These are phyloP conservation scores for Microcebus lehilahytsara DNA, from an alignment of 2,113 vertebrate species.

Conservation along the genomic window DNA sequence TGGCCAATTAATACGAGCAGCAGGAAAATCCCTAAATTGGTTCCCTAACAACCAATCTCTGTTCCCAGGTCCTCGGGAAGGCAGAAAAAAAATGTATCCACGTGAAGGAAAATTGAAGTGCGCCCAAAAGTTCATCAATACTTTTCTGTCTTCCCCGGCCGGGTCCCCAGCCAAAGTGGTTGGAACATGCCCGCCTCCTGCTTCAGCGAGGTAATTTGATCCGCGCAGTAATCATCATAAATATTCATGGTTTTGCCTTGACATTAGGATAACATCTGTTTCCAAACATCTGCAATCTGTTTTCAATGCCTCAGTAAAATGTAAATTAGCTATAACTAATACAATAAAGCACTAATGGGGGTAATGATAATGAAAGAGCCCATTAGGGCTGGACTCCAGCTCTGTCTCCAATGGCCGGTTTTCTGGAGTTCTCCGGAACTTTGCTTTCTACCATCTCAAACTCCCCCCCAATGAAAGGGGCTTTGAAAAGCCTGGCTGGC, in stretches of 20 bases:
- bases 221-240: conserved; percentile 85
- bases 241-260: conserved; percentile 90
- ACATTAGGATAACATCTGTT: conserved; percentile 91
- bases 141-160: conserved; percentile 81
- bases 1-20: conserved; percentile 34
- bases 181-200: conserved; percentile 79
- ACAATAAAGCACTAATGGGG: conserved; percentile 89
- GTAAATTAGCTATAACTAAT: conserved; percentile 91
- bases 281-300: conserved; percentile 91
- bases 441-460: conserved; percentile 24
- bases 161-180: conserved; percentile 77
- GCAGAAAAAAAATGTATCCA: conserved; percentile 69
- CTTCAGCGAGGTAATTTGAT: conserved; percentile 83
- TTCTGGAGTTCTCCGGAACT: conserved; percentile 73
- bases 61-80: conserved; percentile 71
- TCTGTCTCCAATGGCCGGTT: conserved; percentile 27
- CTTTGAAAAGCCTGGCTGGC: neutral
- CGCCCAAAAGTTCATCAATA: conserved; percentile 70
- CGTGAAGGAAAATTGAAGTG: conserved; percentile 74
- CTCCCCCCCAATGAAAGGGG: conserved; percentile 27
- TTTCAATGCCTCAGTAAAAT: conserved; percentile 89
- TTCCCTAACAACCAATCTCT: conserved; percentile 76
- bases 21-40: conserved; percentile 67
- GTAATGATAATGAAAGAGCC: conserved; percentile 89
- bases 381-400: conserved; percentile 80